These are phyloP conservation scores for Onychostruthus taczanowskii DNA, from an alignment of 2,113 vertebrate species.

Conservation along the genomic window DNA sequence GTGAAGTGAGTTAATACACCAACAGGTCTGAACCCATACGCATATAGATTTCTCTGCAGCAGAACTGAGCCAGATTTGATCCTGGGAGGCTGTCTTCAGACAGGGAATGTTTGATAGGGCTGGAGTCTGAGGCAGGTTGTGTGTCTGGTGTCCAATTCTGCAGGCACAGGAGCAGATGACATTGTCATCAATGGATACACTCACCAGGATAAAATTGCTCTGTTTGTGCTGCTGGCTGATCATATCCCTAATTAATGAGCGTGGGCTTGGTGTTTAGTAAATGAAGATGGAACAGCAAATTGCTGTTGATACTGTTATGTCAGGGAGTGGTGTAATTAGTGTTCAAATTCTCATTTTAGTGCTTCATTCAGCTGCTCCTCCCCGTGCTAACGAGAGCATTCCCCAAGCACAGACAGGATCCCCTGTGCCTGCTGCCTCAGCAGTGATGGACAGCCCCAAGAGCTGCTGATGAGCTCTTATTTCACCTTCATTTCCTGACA, in stretches of 20 bases:
- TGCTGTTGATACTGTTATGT: background rate
- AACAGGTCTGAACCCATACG: background rate
- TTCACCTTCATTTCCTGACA: background rate
- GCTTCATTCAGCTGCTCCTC: background rate
- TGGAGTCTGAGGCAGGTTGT: too few species aligned
- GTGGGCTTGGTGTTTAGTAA: background rate
- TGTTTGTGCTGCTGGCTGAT: background rate
- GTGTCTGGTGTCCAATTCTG: background rate
- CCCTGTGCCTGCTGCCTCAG: background rate
- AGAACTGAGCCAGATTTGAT: background rate
- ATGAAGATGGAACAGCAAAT: constrained; percentile 10
- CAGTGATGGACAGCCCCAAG: background rate
- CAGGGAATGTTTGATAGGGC: background rate
- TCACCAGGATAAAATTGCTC: background rate
- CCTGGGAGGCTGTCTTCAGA: background rate
- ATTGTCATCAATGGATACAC: background rate
- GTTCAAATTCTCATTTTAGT: background rate
- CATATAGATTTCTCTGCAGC: background rate
- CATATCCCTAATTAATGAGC: constrained; percentile 2
- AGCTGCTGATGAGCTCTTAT: background rate
- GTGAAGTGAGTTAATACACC: background rate
- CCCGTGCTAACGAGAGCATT: background rate
- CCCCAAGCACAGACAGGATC: background rate
- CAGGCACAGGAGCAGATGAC: background rate
- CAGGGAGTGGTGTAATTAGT: background rate